Percentiles rank a stretch among this genome's conserved stretches.
These are phyloP conservation scores for Callocephalon fimbriatum DNA, from an alignment of 2,113 vertebrate genomes.

Conservation along the genomic window DNA sequence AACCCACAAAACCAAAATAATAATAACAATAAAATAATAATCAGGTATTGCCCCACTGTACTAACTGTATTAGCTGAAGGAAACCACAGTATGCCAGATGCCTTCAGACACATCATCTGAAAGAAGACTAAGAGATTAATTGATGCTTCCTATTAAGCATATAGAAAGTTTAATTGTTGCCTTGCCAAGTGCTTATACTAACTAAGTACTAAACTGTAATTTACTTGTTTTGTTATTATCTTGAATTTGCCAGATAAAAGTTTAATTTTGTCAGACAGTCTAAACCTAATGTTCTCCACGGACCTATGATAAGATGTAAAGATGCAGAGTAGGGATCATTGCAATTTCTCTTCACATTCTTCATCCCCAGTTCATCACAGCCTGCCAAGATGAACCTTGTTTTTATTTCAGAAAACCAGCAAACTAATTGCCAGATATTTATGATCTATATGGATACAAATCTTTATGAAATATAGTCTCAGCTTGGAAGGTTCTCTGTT, in stretches of 20 bases:
- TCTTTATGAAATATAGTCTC: constrained; percentile 12
- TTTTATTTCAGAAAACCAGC: constrained; percentile 26
- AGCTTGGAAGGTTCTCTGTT: neutral
- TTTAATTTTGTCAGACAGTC: neutral
- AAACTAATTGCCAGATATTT: constrained; percentile 30
- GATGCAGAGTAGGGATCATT: neutral
- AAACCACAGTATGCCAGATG: neutral
- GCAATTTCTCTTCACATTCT: neutral
- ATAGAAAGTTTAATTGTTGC: neutral
- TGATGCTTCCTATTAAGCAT: neutral
- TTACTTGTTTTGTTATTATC: neutral
- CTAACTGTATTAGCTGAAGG: neutral
- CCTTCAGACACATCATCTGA: neutral
- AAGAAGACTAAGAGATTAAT: neutral
- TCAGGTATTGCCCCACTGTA: neutral
- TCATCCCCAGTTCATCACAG: neutral
- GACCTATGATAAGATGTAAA: neutral
- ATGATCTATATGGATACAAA: neutral
- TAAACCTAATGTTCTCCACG: neutral
- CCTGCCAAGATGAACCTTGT: neutral
- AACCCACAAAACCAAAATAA: neutral
- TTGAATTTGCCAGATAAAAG: neutral
- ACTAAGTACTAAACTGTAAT: neutral
- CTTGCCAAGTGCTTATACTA: neutral
- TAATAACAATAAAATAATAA: neutral